phyloP scores from a whole-genome alignment of 2,888 invertebrate genomes.

The Galeopsomyia nigrocyanea region DNA sequence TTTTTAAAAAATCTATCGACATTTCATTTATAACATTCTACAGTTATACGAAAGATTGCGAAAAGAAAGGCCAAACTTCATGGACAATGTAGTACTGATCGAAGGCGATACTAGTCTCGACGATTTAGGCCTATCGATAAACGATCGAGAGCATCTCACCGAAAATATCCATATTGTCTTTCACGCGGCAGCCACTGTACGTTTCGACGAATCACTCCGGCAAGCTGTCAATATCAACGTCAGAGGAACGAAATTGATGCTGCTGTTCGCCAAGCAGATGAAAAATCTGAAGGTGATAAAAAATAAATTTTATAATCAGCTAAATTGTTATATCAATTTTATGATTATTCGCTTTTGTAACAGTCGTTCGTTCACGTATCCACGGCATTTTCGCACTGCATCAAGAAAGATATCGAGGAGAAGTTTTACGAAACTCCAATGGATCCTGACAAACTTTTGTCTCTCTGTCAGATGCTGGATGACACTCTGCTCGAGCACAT shows the following conservation, averaged over 20 bases:
- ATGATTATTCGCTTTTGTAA: slow-evolving; percentile 11
- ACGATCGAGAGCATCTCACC: slow-evolving; percentile 69
- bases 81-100: slow-evolving; percentile 72
- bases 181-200: slow-evolving; percentile 83
- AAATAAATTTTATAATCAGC: not conserved
- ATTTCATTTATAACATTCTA: too few species aligned
- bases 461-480: slow-evolving; percentile 58
- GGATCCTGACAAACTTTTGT: slow-evolving; percentile 58
- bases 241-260: slow-evolving; percentile 75
- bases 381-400: slow-evolving; percentile 65
- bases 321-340: not conserved
- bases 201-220: slow-evolving; percentile 80
- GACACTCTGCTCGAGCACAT: slow-evolving; percentile 57
- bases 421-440: slow-evolving; percentile 60
- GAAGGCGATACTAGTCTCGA: slow-evolving; percentile 71
- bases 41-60: slow-evolving; percentile 72
- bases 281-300: slow-evolving; percentile 73
- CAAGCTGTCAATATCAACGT: slow-evolving; percentile 79
- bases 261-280: slow-evolving; percentile 77
- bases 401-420: slow-evolving; percentile 60
- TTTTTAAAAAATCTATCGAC: not conserved
- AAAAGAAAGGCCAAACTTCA: slow-evolving; percentile 69
- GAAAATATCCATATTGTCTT: slow-evolving; percentile 77
- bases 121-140: slow-evolving; percentile 70
- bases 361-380: slow-evolving; percentile 65